These are phyloP conservation scores for Trichopoda pennipes DNA, from an alignment of 2,888 invertebrate species.

Conservation along the genomic window DNA sequence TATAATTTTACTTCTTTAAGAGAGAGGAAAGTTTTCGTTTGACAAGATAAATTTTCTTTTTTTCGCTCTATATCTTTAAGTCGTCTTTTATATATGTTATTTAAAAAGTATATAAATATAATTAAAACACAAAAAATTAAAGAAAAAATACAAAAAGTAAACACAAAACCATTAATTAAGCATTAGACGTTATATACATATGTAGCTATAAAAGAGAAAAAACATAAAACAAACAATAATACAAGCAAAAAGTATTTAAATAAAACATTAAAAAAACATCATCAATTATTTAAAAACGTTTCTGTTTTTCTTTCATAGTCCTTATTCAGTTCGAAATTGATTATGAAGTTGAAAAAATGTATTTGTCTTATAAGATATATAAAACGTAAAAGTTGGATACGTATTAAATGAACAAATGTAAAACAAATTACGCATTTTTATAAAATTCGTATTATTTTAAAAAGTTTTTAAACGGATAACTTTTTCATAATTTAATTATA, in stretches of 20 bases:
- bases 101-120: slow-evolving; percentile 71
- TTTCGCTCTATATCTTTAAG: slow-evolving; percentile 74
- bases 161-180: slow-evolving; percentile 71
- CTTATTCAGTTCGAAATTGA: too few species aligned
- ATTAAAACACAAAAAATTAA: slow-evolving; percentile 75
- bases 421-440: too few species aligned
- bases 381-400: too few species aligned
- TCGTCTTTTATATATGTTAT: slow-evolving; percentile 72
- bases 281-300: slow-evolving; percentile 58
- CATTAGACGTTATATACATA: slow-evolving; percentile 77
- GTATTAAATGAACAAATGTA: too few species aligned
- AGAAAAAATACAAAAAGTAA: slow-evolving; percentile 72
- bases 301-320: slow-evolving; percentile 18
- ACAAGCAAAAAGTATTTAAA: slow-evolving; percentile 74
- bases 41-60: slow-evolving; percentile 73
- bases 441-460: too few species aligned
- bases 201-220: slow-evolving; percentile 68
- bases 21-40: slow-evolving; percentile 73
- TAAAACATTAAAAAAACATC: slow-evolving; percentile 70
- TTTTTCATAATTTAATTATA: too few species aligned
- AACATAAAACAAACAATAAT: slow-evolving; percentile 68
- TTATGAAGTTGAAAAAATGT: too few species aligned
- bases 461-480: too few species aligned
- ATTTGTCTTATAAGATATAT: too few species aligned
- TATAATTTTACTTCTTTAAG: slow-evolving; percentile 68